phyloP scores from a whole-genome alignment of 2,797 vertebrate genomes.

The Manis pentadactyla region DNA sequence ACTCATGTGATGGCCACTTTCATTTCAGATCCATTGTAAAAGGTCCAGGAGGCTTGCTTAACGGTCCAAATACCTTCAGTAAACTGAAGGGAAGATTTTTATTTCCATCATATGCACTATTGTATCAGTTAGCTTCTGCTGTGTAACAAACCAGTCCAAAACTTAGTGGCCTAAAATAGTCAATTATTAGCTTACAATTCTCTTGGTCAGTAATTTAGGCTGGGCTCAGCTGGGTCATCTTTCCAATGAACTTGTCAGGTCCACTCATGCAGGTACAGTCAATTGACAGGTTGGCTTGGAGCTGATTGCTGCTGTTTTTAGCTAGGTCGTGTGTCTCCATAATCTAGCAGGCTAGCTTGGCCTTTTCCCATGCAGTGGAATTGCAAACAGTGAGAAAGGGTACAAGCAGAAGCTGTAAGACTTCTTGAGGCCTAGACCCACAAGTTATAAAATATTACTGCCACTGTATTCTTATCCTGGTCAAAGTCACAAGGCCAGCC shows the following conservation, averaged over 20 bases:
- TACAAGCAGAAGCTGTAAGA: background rate
- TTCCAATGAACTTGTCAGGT: background rate
- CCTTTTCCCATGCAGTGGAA: background rate
- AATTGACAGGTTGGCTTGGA: background rate
- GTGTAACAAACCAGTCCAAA: background rate
- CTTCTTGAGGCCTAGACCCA: background rate
- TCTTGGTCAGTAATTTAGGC: background rate
- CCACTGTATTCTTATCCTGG: background rate
- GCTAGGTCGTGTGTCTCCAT: background rate
- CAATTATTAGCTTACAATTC: background rate
- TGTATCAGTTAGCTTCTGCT: background rate
- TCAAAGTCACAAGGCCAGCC: background rate
- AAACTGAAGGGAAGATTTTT: background rate
- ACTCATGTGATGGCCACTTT: background rate
- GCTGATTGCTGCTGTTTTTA: background rate
- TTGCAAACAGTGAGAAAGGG: background rate
- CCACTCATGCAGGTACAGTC: background rate
- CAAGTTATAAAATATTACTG: background rate
- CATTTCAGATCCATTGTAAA: slow-evolving; percentile 1
- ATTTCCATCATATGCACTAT: background rate
- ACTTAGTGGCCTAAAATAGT: background rate
- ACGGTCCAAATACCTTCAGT: background rate
- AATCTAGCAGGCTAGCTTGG: background rate
- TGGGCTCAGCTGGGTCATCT: background rate
- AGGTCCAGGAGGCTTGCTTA: background rate